A percentile compares a stretch with the other conserved stretches of the same genome.
phyloP scores from a whole-genome alignment of 2,888 invertebrate genomes.

The Choristoneura rosaceana region DNA sequence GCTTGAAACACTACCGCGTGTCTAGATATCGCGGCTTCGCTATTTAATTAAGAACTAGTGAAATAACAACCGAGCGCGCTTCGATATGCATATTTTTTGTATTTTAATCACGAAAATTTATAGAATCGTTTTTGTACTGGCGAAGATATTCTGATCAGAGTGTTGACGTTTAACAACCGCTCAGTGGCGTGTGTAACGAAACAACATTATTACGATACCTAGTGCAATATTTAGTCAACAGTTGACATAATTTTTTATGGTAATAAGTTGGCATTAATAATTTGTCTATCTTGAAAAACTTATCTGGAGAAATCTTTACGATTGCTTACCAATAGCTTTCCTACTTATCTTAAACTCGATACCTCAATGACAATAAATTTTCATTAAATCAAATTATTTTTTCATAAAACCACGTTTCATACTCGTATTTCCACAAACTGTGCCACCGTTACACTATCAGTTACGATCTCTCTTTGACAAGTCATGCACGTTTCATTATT shows the following conservation, averaged over 20 bases:
- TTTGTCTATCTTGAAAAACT: too few species aligned
- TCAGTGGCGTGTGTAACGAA: conserved; percentile 54
- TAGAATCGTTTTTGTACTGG: conserved; percentile 58
- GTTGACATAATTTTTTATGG: not conserved
- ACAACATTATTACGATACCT: conserved; percentile 49
- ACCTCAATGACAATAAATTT: too few species aligned
- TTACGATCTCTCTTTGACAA: conserved; percentile 1
- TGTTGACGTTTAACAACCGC: conserved; percentile 55
- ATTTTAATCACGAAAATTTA: conserved; percentile 73
- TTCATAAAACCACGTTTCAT: not conserved
- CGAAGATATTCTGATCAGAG: conserved; percentile 45
- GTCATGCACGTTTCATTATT: not conserved
- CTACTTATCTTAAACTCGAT: not conserved
- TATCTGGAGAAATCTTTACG: too few species aligned
- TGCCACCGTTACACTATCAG: not conserved
- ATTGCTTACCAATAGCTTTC: not conserved
- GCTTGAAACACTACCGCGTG: too few species aligned
- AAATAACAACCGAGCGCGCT: conserved; percentile 50
- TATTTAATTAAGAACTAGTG: conserved; percentile 76
- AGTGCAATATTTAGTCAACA: conserved; percentile 19
- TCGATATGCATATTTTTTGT: conserved; percentile 64
- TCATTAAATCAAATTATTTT: not conserved
- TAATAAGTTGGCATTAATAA: too few species aligned
- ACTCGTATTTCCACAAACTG: not conserved
- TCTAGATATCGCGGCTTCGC: conserved; percentile 52